Conservation (phyloP, 1,140 invertebrate genomes). For the Telenomus remus region DNA sequence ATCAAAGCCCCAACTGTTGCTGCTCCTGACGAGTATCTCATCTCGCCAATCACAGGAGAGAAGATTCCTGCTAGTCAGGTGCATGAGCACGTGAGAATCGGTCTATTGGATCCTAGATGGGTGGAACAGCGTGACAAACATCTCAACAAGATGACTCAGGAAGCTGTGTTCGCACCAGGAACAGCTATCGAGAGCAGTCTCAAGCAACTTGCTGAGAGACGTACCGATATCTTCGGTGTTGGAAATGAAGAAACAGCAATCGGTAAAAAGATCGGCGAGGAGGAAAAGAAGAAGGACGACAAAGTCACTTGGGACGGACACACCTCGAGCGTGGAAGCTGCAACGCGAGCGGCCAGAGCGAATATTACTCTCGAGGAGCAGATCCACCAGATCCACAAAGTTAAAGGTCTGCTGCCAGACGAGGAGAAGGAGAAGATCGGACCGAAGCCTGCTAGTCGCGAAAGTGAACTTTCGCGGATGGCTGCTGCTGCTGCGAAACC, state of each 20-base stretch:
- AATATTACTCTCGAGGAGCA: conserved; percentile 98
- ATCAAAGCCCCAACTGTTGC: conserved; percentile 78
- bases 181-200: conserved; percentile 96
- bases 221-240: conserved; percentile 99
- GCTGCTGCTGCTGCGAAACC: conserved; percentile 74
- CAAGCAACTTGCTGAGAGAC: conserved; percentile 96
- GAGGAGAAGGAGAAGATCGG: conserved; percentile 96
- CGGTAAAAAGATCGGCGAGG: conserved; percentile 97
- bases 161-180: conserved; percentile 90
- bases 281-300: conserved; percentile 90
- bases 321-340: conserved; percentile 93
- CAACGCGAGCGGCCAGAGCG: conserved; percentile 91
- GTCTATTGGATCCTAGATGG: conserved; percentile 97
- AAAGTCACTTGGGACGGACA: conserved; percentile 99
- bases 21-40: conserved; percentile 91
- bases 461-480: conserved; percentile 69
- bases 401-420: conserved; percentile 93
- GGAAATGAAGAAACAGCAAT: conserved; percentile 99
- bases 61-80: conserved; percentile 97
- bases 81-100: conserved; percentile 98
- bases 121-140: conserved; percentile 96
- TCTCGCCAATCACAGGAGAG: conserved; percentile 98
- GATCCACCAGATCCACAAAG: conserved; percentile 97
- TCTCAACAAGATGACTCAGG: conserved; percentile 89
- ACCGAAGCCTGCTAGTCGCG: conserved; percentile 82